Conservation (phyloP, 1,140 invertebrate species). For the Magallana gigas region DNA sequence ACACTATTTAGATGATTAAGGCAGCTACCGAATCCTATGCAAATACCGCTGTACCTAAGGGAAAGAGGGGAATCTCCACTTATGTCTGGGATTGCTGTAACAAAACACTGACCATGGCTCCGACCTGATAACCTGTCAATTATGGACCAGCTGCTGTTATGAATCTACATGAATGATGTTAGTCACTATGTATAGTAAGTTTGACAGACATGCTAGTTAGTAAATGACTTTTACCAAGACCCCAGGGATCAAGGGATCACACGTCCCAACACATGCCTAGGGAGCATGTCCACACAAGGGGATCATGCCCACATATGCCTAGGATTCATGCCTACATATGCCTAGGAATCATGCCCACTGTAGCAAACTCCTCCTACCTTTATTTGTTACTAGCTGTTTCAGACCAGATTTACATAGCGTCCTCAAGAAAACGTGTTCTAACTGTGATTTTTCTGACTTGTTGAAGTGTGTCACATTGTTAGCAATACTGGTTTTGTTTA, state of each 20-base stretch:
- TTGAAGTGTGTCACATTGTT: slow-evolving; percentile 54
- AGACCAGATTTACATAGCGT: slow-evolving; percentile 58
- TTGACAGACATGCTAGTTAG: slow-evolving; percentile 17
- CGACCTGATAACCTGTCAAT: background rate
- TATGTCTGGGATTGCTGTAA: too few species aligned
- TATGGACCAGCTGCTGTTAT: background rate
- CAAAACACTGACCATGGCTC: background rate
- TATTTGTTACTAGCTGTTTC: background rate
- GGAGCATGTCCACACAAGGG: too few species aligned
- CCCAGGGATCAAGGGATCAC: too few species aligned
- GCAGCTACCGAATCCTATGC: too few species aligned
- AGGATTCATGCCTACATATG: too few species aligned
- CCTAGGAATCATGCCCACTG: too few species aligned
- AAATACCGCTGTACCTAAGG: too few species aligned
- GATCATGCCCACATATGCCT: too few species aligned
- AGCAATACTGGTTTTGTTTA: slow-evolving; percentile 45
- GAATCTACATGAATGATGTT: background rate
- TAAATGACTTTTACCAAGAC: too few species aligned
- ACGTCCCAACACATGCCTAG: too few species aligned
- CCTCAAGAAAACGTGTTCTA: slow-evolving; percentile 69
- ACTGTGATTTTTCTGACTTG: slow-evolving; percentile 62
- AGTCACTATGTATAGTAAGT: background rate
- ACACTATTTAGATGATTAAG: too few species aligned
- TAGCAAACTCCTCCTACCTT: background rate
- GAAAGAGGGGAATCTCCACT: too few species aligned